These are phyloP conservation scores for Ptychadena robeensis DNA, from an alignment of 2,797 vertebrate species.

Conservation along the genomic window DNA sequence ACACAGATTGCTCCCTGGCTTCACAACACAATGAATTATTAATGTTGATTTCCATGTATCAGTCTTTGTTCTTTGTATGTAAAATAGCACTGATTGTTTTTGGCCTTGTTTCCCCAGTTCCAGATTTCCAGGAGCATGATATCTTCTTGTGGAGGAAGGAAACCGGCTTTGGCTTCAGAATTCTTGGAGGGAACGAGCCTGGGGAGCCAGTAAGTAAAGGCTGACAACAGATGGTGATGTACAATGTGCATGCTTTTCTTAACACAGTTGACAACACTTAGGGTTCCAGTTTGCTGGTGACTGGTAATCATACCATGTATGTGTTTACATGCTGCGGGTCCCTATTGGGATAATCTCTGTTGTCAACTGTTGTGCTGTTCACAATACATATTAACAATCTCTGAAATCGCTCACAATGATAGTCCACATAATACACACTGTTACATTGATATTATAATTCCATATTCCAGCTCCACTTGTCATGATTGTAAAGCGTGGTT, in stretches of 20 bases:
- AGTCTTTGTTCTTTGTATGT: background rate
- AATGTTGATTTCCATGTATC: background rate
- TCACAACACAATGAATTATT: background rate
- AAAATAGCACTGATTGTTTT: background rate
- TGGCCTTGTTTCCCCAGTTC: slow-evolving; percentile 80
- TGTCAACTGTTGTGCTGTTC: no score
- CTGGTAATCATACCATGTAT: background rate
- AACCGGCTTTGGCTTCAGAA: slow-evolving; percentile 97
- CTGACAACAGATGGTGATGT: background rate
- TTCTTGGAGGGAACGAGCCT: slow-evolving; percentile 97
- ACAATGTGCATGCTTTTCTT: background rate
- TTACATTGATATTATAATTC: background rate
- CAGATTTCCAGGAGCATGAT: slow-evolving; percentile 98
- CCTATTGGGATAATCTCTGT: background rate
- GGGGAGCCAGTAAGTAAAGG: slow-evolving; percentile 91
- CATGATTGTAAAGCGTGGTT: no score
- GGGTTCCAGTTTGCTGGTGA: background rate
- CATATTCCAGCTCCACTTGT: no score
- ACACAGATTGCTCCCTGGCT: background rate
- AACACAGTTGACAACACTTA: background rate
- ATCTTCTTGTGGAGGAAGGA: slow-evolving; percentile 99
- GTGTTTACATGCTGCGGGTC: background rate
- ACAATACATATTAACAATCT: no score
- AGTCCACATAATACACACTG: background rate
- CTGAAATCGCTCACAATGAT: no score